Conservation (phyloP, 2,113 vertebrate species). For the Uria lomvia region DNA sequence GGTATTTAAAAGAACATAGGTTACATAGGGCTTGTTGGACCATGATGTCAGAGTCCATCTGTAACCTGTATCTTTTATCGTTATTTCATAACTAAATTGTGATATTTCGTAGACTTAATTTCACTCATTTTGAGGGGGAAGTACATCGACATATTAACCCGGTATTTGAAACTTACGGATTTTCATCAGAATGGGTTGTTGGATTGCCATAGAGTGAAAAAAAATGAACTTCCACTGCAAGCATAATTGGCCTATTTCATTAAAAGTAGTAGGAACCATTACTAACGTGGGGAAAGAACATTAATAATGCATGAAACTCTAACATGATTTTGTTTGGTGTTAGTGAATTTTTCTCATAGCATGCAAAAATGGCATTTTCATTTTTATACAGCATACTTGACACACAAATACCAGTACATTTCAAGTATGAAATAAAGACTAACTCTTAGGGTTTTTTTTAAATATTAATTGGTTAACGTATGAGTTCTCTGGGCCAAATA, state of each 20-base stretch:
- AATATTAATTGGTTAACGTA: neutral
- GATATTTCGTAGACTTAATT: neutral
- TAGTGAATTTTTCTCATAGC: neutral
- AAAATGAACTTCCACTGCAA: neutral
- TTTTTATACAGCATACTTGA: neutral
- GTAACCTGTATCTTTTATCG: neutral
- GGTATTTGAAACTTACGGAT: neutral
- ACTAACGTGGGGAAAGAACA: neutral
- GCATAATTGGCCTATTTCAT: neutral
- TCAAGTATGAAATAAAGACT: neutral
- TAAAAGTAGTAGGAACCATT: neutral
- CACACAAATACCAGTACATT: neutral
- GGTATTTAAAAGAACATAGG: neutral
- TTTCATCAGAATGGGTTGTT: neutral
- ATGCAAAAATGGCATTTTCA: neutral
- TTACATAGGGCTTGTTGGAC: neutral
- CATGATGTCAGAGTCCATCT: neutral
- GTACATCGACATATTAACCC: neutral
- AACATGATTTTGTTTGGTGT: neutral
- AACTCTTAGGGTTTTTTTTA: accelerated
- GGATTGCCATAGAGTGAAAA: neutral
- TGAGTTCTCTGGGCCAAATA: neutral
- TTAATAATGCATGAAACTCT: neutral
- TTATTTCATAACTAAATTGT: neutral
- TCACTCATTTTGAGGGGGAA: neutral